phyloP scores from a whole-genome alignment of 2,888 invertebrate genomes.

The Xanthorhoe designata region DNA sequence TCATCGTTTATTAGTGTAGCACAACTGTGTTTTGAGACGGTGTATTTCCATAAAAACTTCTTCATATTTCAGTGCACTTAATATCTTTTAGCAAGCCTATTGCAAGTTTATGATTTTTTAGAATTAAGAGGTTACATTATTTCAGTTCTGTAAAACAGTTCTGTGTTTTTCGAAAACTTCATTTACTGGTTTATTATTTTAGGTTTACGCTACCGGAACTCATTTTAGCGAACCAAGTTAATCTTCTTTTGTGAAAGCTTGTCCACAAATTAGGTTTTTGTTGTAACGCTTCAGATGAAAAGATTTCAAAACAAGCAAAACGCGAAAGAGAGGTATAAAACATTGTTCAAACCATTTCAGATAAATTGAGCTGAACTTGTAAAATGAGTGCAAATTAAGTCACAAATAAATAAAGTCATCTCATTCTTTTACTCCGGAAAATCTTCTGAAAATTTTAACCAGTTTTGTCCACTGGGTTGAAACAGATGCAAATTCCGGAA shows the following conservation, averaged over 20 bases:
- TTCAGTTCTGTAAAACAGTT: neutral
- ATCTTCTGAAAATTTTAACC: conserved; percentile 3
- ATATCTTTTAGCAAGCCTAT: neutral
- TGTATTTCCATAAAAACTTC: conserved; percentile 46
- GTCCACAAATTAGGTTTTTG: conserved; percentile 28
- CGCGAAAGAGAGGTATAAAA: neutral
- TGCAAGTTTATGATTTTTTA: neutral
- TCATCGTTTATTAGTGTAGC: conserved; percentile 59
- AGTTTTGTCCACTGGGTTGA: conserved; percentile 8
- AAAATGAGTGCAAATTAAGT: neutral
- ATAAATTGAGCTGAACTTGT: neutral
- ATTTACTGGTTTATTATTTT: neutral
- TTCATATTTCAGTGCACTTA: conserved; percentile 28
- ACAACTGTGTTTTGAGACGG: conserved; percentile 54
- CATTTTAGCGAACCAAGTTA: conserved; percentile 13
- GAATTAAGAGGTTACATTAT: neutral
- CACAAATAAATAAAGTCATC: conserved; percentile 2
- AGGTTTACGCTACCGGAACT: neutral
- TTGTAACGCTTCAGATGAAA: neutral
- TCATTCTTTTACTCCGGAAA: neutral
- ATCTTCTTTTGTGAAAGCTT: conserved; percentile 27
- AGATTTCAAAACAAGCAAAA: conserved; percentile 1
- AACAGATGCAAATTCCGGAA: conserved; percentile 15
- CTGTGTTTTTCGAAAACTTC: neutral
- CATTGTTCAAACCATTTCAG: neutral